Percentiles rank a stretch among this genome's conserved stretches.
phyloP scores from a whole-genome alignment of 2,888 invertebrate species.

The Incurvaria masculella region DNA sequence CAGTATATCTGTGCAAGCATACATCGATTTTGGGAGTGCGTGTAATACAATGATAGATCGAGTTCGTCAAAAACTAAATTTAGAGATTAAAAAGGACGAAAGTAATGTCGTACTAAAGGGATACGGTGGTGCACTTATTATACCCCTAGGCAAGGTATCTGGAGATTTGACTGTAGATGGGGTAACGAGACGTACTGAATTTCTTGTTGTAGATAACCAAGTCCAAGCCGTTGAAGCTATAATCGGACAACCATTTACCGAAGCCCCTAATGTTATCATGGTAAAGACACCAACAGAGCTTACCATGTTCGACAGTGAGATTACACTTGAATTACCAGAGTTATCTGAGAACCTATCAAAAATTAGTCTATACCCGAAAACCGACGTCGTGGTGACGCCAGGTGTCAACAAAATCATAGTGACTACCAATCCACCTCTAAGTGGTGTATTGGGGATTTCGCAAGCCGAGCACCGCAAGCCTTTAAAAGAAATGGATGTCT shows the following conservation, averaged over 20 bases:
- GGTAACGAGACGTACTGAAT: conserved; percentile 5
- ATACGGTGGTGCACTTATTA: conserved; percentile 9
- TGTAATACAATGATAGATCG: no score
- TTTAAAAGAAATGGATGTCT: no score
- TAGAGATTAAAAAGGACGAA: no score
- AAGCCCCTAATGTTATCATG: conserved; percentile 8
- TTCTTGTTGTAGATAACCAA: conserved; percentile 9
- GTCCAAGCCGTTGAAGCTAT: conserved; percentile 9
- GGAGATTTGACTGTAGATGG: conserved; percentile 10
- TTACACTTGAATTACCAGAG: no score
- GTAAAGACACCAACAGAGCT: conserved; percentile 11
- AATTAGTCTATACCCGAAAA: conserved; percentile 3
- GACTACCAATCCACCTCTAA: conserved; percentile 6
- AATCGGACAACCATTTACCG: conserved; percentile 9
- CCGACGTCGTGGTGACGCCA: conserved; percentile 3
- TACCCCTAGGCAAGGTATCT: conserved; percentile 5
- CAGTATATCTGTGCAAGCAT: conserved; percentile 5
- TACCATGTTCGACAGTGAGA: conserved; percentile 1
- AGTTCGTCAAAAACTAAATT: no score
- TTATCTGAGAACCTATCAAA: conserved; percentile 3
- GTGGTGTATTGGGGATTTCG: conserved; percentile 3
- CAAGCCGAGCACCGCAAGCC: no score
- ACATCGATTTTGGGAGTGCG: conserved; percentile 14
- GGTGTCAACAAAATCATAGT: conserved; percentile 11
- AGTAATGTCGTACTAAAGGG: conserved; percentile 11